Percentiles rank a stretch among this genome's conserved stretches.
These are phyloP conservation scores for Conomelus anceps DNA, from an alignment of 2,888 invertebrate genomes.

Conservation along the genomic window DNA sequence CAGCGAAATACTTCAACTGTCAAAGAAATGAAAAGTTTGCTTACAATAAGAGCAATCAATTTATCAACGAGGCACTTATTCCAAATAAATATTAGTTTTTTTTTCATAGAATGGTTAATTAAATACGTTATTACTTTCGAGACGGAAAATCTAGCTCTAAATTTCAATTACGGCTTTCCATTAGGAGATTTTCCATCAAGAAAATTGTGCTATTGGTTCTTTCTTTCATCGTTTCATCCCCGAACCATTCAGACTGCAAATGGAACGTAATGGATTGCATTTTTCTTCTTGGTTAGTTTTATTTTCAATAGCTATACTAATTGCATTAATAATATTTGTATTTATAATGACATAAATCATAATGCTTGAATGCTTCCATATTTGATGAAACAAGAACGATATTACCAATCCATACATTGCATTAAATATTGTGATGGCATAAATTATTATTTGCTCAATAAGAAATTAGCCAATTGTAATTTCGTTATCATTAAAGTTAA, in stretches of 20 bases:
- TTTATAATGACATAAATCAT: no score
- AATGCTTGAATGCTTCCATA: no score
- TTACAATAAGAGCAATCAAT: neutral
- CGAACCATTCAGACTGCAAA: neutral
- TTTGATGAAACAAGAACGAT: no score
- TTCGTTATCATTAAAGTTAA: neutral
- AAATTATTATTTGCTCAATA: no score
- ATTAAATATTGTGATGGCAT: no score
- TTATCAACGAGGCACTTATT: neutral
- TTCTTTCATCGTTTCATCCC: neutral
- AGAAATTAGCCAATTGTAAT: no score
- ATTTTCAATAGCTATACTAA: no score
- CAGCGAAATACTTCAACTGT: neutral
- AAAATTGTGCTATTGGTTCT: neutral
- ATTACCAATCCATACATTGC: no score
- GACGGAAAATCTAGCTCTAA: neutral
- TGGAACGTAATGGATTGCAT: neutral
- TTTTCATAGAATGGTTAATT: neutral
- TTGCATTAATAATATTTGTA: no score
- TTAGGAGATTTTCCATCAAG: neutral
- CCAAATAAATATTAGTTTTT: neutral
- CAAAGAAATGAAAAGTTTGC: neutral
- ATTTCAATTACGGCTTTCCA: neutral
- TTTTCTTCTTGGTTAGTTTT: no score
- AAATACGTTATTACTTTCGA: neutral